Evolutionary conservation across 1,140 invertebrate species (phyloP), one percentile per base, ranked within the genome.

Genomic region (Listronotus oregonensis): DNA sequence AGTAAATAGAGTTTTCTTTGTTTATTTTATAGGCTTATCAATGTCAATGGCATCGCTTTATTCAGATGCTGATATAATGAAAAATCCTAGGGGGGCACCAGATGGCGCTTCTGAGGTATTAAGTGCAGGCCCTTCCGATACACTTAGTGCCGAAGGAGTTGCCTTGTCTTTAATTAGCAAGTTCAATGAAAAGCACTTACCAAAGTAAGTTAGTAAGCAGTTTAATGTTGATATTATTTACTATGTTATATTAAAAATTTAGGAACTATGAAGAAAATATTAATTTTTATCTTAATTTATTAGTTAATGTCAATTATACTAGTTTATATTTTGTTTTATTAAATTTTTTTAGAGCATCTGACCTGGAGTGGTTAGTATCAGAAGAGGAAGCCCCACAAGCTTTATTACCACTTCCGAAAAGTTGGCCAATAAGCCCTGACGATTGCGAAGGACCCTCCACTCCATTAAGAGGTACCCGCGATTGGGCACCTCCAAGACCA

Each of bases 401-500:
- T 81, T 76, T 94, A 31, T 79, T 94, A 55, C 92, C 92, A 6
- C 73, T 94, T 47, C 91, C 92, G 18, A 86, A 86, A 72, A 90
- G 85, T 74, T 86, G 83, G 79, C 85, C 88, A 9, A 77, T 87
- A 6, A 86, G 84, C 76, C 85, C 87, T 10, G 87, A 90, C 76
- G 73, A 74, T 49, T 69, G 76, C 18, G 77, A 81, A 34, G 74
- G 79, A 21, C 71, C 80, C 54, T 71, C 84, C 63, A 86, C 85
- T 43, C 76, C 84, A 27, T 71, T 92, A 6, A 78, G 93, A 17
- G 93, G 93, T 10, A 94, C 90, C 10, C 71, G 81, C 32, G 89
- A 91, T 70, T 95, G 93, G 93, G 92, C 93, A 0, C 93, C 93
- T 12, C 92, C 92, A 0, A 80, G 93, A 64, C 84, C 90, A 12